Evolutionary conservation across 2,888 invertebrate genomes (phyloP).

Genomic region (Papilio gigon): DNA sequence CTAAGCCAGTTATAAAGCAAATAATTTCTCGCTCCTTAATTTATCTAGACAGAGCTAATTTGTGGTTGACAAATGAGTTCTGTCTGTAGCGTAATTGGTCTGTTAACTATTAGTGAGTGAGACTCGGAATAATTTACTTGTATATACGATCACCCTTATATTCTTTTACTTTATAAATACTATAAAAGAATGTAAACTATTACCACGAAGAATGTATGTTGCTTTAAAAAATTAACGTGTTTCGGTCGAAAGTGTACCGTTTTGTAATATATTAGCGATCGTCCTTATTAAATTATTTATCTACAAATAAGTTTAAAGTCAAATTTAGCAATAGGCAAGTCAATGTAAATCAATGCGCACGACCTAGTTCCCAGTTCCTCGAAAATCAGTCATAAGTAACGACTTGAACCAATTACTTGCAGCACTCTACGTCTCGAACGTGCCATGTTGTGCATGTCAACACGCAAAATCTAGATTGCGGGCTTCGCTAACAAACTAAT

Average conservation of each 20-base stretch:
- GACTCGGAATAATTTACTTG: slow-evolving; percentile 10
- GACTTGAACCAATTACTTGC: slow-evolving; percentile 50
- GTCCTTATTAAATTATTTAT: background rate
- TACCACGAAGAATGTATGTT: background rate
- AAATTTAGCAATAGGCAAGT: slow-evolving; percentile 33
- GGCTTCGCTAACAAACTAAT: slow-evolving; percentile 38
- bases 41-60: slow-evolving; percentile 19
- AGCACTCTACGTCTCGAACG: slow-evolving; percentile 51
- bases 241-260: background rate
- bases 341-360: slow-evolving; percentile 31
- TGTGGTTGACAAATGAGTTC: slow-evolving; percentile 20
- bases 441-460: slow-evolving; percentile 49
- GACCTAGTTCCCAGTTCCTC: slow-evolving; percentile 36
- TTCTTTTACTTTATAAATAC: background rate
- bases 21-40: slow-evolving; percentile 18
- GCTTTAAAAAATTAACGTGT: background rate
- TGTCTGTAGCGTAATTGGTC: slow-evolving; percentile 21
- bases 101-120: slow-evolving; percentile 19
- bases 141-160: background rate
- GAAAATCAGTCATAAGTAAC: slow-evolving; percentile 44
- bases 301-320: background rate
- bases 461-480: slow-evolving; percentile 43
- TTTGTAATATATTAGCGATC: background rate
- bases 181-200: background rate
- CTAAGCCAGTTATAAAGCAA: slow-evolving; percentile 16